A percentile compares a stretch with the other conserved stretches of the same genome.
Conservation (phyloP, 2,797 vertebrate species). For the Sebastes minor region DNA sequence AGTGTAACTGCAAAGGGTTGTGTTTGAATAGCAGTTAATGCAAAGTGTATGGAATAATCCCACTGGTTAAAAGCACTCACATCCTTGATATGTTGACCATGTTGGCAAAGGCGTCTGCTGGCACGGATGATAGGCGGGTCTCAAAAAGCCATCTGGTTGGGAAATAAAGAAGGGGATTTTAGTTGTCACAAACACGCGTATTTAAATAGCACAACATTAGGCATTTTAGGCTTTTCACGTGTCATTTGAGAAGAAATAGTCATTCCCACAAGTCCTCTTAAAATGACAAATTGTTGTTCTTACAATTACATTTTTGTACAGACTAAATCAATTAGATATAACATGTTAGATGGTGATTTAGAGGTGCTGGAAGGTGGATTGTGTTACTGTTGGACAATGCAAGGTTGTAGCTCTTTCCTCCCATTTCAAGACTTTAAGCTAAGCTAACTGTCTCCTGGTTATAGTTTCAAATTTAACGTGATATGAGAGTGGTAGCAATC, state of each 20-base stretch:
- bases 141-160: slow-evolving; percentile 89
- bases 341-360: neutral
- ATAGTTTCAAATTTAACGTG: neutral
- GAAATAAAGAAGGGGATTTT: slow-evolving; percentile 14
- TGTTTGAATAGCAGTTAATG: neutral
- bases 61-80: slow-evolving; percentile 82
- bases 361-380: neutral
- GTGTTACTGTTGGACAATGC: neutral
- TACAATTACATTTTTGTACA: neutral
- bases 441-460: no score
- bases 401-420: neutral
- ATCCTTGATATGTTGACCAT: slow-evolving; percentile 94
- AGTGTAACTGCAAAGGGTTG: neutral
- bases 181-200: neutral
- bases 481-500: neutral
- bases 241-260: neutral
- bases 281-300: neutral
- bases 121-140: slow-evolving; percentile 87
- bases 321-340: neutral
- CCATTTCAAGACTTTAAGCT: neutral
- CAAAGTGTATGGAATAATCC: slow-evolving; percentile 5
- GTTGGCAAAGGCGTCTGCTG: slow-evolving; percentile 85
- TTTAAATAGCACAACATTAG: no score
- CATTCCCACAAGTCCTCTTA: neutral
- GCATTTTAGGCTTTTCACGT: no score